These are phyloP conservation scores for Rhombomys opimus DNA, from an alignment of 2,113 vertebrate species.

Conservation along the genomic window DNA sequence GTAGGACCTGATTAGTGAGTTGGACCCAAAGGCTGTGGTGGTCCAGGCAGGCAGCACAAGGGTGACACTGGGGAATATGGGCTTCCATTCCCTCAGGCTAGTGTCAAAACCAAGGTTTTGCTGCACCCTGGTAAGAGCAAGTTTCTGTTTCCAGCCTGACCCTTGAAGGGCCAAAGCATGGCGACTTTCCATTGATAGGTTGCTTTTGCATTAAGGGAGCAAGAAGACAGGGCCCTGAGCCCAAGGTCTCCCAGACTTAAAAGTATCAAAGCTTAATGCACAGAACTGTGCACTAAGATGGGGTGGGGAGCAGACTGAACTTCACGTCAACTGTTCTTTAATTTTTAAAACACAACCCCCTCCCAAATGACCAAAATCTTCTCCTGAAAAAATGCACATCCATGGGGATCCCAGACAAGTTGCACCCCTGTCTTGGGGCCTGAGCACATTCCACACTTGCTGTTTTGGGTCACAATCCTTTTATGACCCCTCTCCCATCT, in stretches of 20 bases:
- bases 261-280: not conserved
- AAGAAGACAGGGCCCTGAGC: not conserved
- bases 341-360: not conserved
- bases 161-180: not conserved
- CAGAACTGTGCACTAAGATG: not conserved
- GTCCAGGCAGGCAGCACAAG: fast-evolving
- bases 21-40: fast-evolving
- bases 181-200: not conserved
- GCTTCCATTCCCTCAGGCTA: not conserved
- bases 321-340: not conserved
- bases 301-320: not conserved
- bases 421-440: not conserved
- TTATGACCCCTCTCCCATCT: not conserved
- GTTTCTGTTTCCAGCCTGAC: fast-evolving
- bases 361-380: not conserved
- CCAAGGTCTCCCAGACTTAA: not conserved
- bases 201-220: no score
- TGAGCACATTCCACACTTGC: not conserved
- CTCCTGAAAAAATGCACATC: not conserved
- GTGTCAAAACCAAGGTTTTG: fast-evolving
- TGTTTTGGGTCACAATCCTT: not conserved
- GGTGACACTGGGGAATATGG: not conserved
- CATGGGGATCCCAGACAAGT: not conserved
- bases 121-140: not conserved
- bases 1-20: not conserved